Percentiles rank a stretch among this genome's conserved stretches.
These are phyloP conservation scores for Illadopsis cleaveri DNA, from an alignment of 2,113 vertebrate genomes.

Conservation along the genomic window DNA sequence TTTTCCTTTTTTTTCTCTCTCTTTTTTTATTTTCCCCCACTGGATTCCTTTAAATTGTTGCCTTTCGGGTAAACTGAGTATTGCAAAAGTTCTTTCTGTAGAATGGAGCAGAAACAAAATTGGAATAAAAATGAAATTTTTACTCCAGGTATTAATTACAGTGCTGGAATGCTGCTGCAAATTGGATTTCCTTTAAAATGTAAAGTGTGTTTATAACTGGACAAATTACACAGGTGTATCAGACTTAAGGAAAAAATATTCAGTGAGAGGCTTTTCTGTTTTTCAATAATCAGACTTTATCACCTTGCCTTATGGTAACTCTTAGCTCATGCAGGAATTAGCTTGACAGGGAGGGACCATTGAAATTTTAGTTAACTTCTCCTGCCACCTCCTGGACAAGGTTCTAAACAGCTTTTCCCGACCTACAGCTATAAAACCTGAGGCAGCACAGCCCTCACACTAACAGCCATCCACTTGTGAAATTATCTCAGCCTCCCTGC, in stretches of 20 bases:
- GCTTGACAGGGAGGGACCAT: neutral
- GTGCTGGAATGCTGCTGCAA: neutral
- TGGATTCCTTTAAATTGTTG: neutral
- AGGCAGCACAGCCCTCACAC: neutral
- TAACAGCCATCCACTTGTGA: neutral
- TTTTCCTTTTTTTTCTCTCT: too few relatives aligned
- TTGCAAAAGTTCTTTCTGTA: neutral
- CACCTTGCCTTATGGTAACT: neutral
- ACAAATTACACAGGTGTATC: fast-evolving
- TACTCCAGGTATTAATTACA: neutral
- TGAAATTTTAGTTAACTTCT: slow-evolving; percentile 48
- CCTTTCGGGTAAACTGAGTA: fast-evolving
- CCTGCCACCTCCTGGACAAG: slow-evolving; percentile 75
- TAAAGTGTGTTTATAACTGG: neutral
- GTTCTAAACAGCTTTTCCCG: neutral
- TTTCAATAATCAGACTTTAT: neutral
- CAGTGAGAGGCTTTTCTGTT: neutral
- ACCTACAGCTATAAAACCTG: fast-evolving
- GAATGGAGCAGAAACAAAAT: neutral
- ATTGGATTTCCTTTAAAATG: neutral
- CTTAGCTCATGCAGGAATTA: neutral
- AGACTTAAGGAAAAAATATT: neutral
- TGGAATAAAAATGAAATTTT: neutral
- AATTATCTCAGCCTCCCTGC: neutral
- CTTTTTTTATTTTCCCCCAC: neutral